Evolutionary conservation across 2,113 vertebrate genomes (phyloP).

Genomic region (Saimiri boliviensis): DNA sequence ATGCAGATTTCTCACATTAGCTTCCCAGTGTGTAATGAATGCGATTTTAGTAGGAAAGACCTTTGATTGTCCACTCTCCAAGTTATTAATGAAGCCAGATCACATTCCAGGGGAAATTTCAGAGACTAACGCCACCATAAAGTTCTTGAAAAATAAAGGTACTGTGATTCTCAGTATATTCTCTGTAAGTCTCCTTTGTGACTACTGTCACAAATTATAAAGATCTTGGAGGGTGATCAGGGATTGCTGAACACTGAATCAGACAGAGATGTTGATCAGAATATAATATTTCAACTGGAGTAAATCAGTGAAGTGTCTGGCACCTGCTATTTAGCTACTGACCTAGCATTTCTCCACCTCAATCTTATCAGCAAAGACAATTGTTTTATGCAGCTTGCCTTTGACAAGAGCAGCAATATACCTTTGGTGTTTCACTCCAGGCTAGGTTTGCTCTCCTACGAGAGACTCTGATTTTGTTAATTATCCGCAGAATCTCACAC

Average conservation of each 20-base stretch:
- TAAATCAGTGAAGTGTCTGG: neutral
- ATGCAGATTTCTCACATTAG: neutral
- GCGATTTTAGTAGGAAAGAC: neutral
- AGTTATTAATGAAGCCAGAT: neutral
- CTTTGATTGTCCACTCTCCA: neutral
- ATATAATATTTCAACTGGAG: neutral
- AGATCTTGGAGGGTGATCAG: neutral
- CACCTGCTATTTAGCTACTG: neutral
- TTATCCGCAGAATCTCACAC: neutral
- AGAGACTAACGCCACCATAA: neutral
- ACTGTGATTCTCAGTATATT: neutral
- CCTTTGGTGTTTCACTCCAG: neutral
- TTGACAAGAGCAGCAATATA: neutral
- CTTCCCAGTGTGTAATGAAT: neutral
- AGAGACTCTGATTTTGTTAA: conserved; percentile 11
- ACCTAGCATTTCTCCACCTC: neutral
- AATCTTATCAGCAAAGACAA: neutral
- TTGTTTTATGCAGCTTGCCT: neutral
- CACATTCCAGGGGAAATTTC: neutral
- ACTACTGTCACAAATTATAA: neutral
- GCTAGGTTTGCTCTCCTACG: neutral
- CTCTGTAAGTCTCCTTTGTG: neutral
- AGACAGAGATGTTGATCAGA: neutral
- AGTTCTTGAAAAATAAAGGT: neutral
- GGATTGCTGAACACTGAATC: neutral